Evolutionary conservation across 1,140 invertebrate genomes (phyloP).

Genomic region (Samia ricini): DNA sequence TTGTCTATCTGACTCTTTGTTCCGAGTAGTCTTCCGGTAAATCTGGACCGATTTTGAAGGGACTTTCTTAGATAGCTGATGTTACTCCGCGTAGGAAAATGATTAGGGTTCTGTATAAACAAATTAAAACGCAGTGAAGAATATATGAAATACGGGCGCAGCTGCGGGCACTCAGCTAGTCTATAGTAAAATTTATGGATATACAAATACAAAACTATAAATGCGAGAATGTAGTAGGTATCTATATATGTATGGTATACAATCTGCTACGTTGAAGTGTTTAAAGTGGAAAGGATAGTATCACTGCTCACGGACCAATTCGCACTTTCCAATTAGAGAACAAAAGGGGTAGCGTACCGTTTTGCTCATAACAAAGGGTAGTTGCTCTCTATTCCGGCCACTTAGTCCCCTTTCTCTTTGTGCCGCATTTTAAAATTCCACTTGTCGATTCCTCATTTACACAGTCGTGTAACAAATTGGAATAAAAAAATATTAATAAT

Average conservation of each 20-base stretch:
- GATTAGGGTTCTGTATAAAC: too few relatives aligned
- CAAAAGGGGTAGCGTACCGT: slow-evolving; percentile 34
- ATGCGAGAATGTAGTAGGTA: not conserved
- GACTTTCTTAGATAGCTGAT: too few relatives aligned
- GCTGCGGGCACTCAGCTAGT: too few relatives aligned
- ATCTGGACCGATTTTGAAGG: too few relatives aligned
- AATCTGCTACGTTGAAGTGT: slow-evolving; percentile 11
- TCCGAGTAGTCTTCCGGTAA: too few relatives aligned
- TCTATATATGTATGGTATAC: not conserved
- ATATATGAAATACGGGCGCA: too few relatives aligned
- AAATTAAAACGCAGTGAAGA: too few relatives aligned
- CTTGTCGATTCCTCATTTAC: slow-evolving; percentile 16
- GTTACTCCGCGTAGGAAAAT: too few relatives aligned
- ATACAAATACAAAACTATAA: not conserved
- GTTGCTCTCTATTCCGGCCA: slow-evolving; percentile 41
- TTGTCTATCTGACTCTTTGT: too few relatives aligned
- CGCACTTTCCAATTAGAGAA: slow-evolving; percentile 47
- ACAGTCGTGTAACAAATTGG: slow-evolving; percentile 20
- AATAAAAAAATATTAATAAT: too few relatives aligned
- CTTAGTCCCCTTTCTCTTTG: slow-evolving; percentile 45
- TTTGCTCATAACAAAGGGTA: slow-evolving; percentile 47
- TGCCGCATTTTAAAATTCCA: slow-evolving; percentile 43
- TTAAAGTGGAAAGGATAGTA: slow-evolving; percentile 40
- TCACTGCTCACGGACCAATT: slow-evolving; percentile 47
- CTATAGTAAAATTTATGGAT: too few relatives aligned